phyloP scores from a whole-genome alignment of 2,797 vertebrate species.

The Psittacula derbiana region DNA sequence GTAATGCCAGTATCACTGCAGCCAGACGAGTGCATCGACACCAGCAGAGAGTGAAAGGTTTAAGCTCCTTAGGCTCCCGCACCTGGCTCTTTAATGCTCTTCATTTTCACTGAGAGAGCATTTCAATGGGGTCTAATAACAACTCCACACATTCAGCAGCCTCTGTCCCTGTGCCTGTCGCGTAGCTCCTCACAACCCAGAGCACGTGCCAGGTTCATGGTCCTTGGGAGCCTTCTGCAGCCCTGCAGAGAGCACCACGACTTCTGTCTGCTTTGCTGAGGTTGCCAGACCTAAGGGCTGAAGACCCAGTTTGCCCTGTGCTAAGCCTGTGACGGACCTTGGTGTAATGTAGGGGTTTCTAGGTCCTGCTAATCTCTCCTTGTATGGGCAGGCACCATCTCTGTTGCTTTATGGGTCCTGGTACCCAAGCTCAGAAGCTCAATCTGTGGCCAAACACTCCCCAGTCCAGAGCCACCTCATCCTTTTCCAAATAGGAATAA shows the following conservation, averaged over 20 bases:
- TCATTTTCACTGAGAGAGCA: neutral
- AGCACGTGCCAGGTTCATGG: neutral
- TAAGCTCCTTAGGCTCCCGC: neutral
- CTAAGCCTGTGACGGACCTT: rapidly evolving
- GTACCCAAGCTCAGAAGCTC: neutral
- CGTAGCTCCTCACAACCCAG: neutral
- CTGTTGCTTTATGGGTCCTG: neutral
- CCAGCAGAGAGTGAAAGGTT: neutral
- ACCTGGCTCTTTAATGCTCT: neutral
- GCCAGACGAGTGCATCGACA: neutral
- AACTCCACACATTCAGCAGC: neutral
- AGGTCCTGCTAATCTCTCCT: rapidly evolving
- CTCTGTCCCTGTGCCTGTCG: neutral
- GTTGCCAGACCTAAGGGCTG: neutral
- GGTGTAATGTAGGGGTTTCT: rapidly evolving
- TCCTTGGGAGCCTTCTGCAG: neutral
- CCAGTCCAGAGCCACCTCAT: neutral
- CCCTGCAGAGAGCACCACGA: neutral
- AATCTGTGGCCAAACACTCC: neutral
- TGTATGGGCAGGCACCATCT: neutral
- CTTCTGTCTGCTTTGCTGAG: neutral
- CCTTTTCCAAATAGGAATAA: rapidly evolving
- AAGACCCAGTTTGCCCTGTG: neutral
- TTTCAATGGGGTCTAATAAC: neutral
- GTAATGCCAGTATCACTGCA: neutral